Evolutionary conservation across 30 jellyfish, hydroid and myxozoan genomes (phyloP).

Genomic region (Sanderia malayensis): DNA sequence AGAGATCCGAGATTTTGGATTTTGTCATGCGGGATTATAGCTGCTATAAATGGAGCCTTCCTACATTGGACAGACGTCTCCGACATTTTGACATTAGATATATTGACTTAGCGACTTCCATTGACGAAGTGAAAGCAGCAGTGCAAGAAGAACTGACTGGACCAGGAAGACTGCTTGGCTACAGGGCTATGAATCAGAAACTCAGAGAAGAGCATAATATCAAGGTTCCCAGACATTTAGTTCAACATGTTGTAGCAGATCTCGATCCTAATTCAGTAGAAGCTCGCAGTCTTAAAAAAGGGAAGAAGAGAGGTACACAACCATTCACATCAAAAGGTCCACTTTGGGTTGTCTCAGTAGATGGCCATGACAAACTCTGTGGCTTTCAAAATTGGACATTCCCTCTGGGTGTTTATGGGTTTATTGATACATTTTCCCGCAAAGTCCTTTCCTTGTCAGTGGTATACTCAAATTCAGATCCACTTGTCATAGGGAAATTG

Average conservation of each 20-base stretch:
- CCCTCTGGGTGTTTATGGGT: not conserved
- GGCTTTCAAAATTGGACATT: not conserved
- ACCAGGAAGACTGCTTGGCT: constrained; percentile 37
- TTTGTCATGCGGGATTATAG: constrained; percentile 22
- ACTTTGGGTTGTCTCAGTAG: constrained; percentile 23
- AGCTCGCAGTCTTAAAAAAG: not conserved
- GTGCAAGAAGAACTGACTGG: constrained; percentile 27
- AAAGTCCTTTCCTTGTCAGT: not conserved
- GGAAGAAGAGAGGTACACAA: not conserved
- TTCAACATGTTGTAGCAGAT: constrained; percentile 17
- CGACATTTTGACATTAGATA: constrained; percentile 4
- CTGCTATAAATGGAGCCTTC: constrained; percentile 23
- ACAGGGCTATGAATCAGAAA: constrained; percentile 30
- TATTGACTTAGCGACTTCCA: constrained; percentile 3
- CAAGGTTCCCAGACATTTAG: constrained; percentile 9
- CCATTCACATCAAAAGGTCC: constrained; percentile 5
- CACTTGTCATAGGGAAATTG: not conserved
- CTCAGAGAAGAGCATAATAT: constrained; percentile 6
- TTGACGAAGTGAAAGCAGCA: constrained; percentile 6
- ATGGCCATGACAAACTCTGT: not conserved
- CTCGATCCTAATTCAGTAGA: not conserved
- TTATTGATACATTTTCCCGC: not conserved
- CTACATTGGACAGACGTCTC: constrained; percentile 42
- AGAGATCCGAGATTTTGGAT: constrained; percentile 36
- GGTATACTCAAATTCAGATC: not conserved